phyloP scores from a whole-genome alignment of 1,140 invertebrate species.

The Acromyrmex echinatior region DNA sequence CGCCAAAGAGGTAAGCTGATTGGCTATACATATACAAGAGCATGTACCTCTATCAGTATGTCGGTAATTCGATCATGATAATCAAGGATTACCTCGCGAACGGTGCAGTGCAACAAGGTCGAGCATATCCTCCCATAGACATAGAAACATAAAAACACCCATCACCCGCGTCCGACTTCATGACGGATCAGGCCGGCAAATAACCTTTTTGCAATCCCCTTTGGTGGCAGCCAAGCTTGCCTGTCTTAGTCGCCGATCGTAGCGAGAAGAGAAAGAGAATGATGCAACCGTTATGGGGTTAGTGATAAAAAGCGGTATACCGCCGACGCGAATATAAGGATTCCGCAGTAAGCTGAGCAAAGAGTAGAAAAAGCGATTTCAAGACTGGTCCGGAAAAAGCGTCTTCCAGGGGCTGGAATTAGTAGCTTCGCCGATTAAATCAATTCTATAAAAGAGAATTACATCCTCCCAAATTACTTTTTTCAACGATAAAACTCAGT shows the following conservation, averaged over 20 bases:
- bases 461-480: neutral
- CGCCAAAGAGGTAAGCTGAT: conserved; percentile 58
- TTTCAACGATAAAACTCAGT: neutral
- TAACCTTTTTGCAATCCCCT: conserved; percentile 75
- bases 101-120: conserved; percentile 19
- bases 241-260: conserved; percentile 46
- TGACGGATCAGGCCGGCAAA: conserved; percentile 77
- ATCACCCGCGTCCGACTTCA: conserved; percentile 65
- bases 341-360: conserved; percentile 36
- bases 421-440: conserved; percentile 42
- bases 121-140: conserved; percentile 67
- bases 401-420: conserved; percentile 25
- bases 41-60: conserved; percentile 51
- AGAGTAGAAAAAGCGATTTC: conserved; percentile 55
- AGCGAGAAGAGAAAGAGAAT: conserved; percentile 47
- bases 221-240: conserved; percentile 29
- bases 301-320: conserved; percentile 73
- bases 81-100: conserved; percentile 73
- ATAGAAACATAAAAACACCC: conserved; percentile 75
- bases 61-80: conserved; percentile 76
- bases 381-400: conserved; percentile 33
- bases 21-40: conserved; percentile 32
- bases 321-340: conserved; percentile 56
- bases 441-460: conserved; percentile 29
- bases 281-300: conserved; percentile 67